Evolutionary conservation across 1,140 invertebrate genomes (phyloP), one percentile per base, ranked within the genome.

Genomic region (Monochamus saltuarius): DNA sequence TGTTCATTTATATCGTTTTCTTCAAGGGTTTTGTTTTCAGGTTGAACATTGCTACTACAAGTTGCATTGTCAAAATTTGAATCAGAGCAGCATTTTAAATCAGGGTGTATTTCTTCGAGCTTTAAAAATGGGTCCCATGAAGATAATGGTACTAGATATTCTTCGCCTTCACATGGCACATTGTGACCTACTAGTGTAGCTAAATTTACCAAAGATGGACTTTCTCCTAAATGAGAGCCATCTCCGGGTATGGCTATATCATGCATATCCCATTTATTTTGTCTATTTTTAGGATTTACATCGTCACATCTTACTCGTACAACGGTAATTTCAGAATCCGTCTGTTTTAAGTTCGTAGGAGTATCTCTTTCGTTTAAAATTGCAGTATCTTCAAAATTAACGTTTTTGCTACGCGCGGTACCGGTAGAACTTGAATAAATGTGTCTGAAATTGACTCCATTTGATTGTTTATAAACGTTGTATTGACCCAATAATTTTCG

Each of bases 261-360:
- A 29, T 74, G 67, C 66, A 75, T 70, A 52, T 73, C 67, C 73
- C 71, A 73, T 47, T 71, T 75, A 58, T 69, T 74, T 47, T 61
- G 56, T 8, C 62, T 61, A 13, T 42, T 54, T 53, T 69, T 69
- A n/a, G 61, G 60, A 6, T 61, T 53, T 7, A 57, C 39, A 16
- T 67, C 68, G 29, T 61, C 64, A 40, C 70, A 65, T 50, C 68
- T 73, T 4, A 73, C 69, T 55, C 67, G 60, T 38, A 71, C 65
- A 10, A 77, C 67, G 6, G 75, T 75, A 16, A 74, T 67, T 62
- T 74, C 72, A 1, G 72, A 75, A 65, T 75, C 73, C 3, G 73
- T 74, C 4, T 69, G 59, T 45, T 71, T 67, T 13, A 52, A 53
- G 17, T 36, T 38, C 43, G 55, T 64, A 11, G 56, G 52, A 13